These are phyloP conservation scores for Lepidurus arcticus DNA, from an alignment of 1,140 invertebrate species.

Conservation along the genomic window DNA sequence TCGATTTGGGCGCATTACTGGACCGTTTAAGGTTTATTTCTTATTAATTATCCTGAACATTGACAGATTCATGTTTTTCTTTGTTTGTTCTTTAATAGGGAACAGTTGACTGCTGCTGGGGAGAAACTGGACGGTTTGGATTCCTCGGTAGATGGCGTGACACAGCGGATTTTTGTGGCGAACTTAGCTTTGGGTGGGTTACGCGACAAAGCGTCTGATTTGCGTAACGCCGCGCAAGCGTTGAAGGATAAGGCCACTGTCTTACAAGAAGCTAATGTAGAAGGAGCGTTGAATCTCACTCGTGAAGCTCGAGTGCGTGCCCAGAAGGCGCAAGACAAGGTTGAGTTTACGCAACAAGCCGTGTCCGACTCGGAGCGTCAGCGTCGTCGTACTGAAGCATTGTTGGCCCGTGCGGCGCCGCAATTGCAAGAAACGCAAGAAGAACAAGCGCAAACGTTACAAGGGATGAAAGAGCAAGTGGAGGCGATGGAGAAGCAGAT, in stretches of 20 bases:
- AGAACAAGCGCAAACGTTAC: conserved; percentile 56
- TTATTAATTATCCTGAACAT: neutral
- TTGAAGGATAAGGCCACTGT: conserved; percentile 80
- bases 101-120: conserved; percentile 49
- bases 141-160: conserved; percentile 63
- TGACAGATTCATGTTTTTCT: neutral
- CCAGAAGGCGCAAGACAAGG: conserved; percentile 60
- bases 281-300: conserved; percentile 87
- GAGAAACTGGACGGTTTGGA: conserved; percentile 57
- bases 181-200: conserved; percentile 70
- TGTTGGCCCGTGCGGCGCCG: conserved; percentile 63
- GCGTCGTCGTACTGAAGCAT: conserved; percentile 71
- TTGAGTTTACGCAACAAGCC: conserved; percentile 47
- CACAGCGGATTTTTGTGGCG: conserved; percentile 67
- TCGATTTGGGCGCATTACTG: conserved; percentile 54
- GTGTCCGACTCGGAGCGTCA: conserved; percentile 71
- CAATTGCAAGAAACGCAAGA: conserved; percentile 64
- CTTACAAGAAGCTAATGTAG: conserved; percentile 88
- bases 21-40: conserved; percentile 50
- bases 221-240: conserved; percentile 65
- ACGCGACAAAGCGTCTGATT: conserved; percentile 60
- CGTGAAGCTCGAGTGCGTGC: conserved; percentile 66
- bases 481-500: conserved; percentile 61
- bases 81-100: conserved; percentile 39
- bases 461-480: conserved; percentile 59